Percentiles rank a stretch among this genome's conserved stretches.
phyloP scores from a whole-genome alignment of 2,113 vertebrate genomes.

The Bolborhynchus lineola region DNA sequence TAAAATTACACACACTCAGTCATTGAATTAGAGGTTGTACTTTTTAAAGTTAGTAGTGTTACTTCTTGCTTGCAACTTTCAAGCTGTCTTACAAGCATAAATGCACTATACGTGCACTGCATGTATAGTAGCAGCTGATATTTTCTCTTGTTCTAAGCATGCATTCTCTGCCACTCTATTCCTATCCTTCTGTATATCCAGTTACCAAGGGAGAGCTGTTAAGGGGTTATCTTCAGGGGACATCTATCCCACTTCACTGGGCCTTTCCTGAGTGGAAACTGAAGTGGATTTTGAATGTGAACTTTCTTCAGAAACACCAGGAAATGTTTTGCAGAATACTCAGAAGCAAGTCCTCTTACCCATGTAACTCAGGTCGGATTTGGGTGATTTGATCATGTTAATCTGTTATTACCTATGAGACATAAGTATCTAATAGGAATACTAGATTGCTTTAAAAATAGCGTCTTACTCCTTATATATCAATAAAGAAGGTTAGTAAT shows the following conservation, averaged over 20 bases:
- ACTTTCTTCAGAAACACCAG: background rate
- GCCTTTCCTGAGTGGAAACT: background rate
- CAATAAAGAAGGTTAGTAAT: background rate
- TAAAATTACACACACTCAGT: background rate
- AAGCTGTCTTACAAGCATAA: background rate
- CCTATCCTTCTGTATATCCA: background rate
- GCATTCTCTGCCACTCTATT: background rate
- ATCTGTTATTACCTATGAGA: background rate
- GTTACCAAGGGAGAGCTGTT: constrained; percentile 1
- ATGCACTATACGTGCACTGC: background rate
- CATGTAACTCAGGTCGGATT: background rate
- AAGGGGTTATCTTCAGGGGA: background rate
- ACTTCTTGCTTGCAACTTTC: background rate
- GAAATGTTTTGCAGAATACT: background rate
- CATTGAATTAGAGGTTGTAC: background rate
- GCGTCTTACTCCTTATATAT: background rate
- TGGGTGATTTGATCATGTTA: background rate
- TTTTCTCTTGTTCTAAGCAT: constrained; percentile 11
- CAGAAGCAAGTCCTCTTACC: background rate
- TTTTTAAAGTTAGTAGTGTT: background rate
- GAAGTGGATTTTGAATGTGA: background rate
- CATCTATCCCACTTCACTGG: background rate
- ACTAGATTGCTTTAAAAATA: background rate
- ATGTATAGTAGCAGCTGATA: background rate
- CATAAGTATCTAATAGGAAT: background rate